Evolutionary conservation across 2,797 vertebrate genomes (phyloP).

Genomic region (Allobates femoralis): DNA sequence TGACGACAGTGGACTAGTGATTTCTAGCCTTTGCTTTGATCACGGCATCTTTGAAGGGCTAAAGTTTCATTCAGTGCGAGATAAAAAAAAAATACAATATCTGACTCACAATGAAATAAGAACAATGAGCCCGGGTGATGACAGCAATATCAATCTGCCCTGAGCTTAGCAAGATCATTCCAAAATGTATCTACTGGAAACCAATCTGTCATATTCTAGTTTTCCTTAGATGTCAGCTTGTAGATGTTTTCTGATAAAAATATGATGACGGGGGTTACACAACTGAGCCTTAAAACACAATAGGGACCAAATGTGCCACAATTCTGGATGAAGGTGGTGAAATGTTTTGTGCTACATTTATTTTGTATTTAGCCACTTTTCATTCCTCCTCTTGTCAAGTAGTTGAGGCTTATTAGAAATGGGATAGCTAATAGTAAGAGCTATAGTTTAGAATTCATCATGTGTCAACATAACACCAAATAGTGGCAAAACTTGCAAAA

Average conservation of each 20-base stretch:
- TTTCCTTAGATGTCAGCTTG: not conserved
- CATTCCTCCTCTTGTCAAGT: no score
- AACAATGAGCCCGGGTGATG: not conserved
- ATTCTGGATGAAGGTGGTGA: no score
- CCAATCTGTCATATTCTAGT: not conserved
- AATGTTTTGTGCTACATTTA: no score
- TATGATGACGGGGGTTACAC: no score
- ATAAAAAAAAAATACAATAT: not conserved
- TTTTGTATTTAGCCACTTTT: no score
- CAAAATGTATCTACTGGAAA: not conserved
- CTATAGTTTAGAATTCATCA: no score
- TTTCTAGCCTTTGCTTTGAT: slow-evolving; percentile 1
- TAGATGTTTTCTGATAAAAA: not conserved
- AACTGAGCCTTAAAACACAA: no score
- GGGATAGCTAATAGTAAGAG: no score
- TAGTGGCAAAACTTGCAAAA: no score
- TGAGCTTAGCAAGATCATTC: not conserved
- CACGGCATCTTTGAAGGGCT: slow-evolving; percentile 7
- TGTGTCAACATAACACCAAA: no score
- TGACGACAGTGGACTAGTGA: not conserved
- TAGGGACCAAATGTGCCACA: no score
- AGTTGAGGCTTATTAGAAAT: no score
- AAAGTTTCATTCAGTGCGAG: slow-evolving; percentile 9
- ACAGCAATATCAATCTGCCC: not conserved
- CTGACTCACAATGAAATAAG: not conserved